phyloP scores from a whole-genome alignment of 1,140 invertebrate genomes.

The Drosophila baimaii region DNA sequence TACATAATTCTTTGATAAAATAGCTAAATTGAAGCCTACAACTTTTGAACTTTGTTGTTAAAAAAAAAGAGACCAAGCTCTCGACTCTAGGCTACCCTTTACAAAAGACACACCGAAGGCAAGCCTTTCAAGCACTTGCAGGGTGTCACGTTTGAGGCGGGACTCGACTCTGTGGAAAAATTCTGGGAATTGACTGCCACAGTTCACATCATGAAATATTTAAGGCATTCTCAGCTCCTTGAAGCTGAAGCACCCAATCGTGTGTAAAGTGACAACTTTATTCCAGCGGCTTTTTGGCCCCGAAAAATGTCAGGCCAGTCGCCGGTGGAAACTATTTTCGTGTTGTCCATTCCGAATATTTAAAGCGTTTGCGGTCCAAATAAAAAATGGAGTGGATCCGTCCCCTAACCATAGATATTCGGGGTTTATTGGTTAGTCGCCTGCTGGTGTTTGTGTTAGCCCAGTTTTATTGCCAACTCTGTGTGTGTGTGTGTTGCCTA shows the following conservation, averaged over 20 bases:
- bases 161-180: neutral
- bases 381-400: conserved; percentile 29
- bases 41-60: neutral
- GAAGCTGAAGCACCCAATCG: conserved; percentile 44
- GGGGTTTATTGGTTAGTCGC: conserved; percentile 55
- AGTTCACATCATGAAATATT: conserved; percentile 64
- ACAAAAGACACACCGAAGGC: neutral
- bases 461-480: conserved; percentile 42
- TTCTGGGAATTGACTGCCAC: conserved; percentile 42
- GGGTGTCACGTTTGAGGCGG: conserved; percentile 7
- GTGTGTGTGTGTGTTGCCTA: conserved; percentile 47
- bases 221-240: conserved; percentile 42
- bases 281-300: conserved; percentile 23
- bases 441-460: conserved; percentile 12
- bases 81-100: conserved; percentile 4
- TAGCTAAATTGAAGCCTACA: conserved; percentile 36
- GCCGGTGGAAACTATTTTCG: conserved; percentile 19
- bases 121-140: neutral
- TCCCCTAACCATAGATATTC: conserved; percentile 44
- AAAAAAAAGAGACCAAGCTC: neutral
- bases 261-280: conserved; percentile 61
- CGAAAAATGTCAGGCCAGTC: conserved; percentile 35
- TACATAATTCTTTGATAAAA: conserved; percentile 40
- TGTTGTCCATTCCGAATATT: conserved; percentile 55
- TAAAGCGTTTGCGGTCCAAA: conserved; percentile 48